These are phyloP conservation scores for Lineus longissimus DNA, from an alignment of 1,140 invertebrate genomes.

Conservation along the genomic window DNA sequence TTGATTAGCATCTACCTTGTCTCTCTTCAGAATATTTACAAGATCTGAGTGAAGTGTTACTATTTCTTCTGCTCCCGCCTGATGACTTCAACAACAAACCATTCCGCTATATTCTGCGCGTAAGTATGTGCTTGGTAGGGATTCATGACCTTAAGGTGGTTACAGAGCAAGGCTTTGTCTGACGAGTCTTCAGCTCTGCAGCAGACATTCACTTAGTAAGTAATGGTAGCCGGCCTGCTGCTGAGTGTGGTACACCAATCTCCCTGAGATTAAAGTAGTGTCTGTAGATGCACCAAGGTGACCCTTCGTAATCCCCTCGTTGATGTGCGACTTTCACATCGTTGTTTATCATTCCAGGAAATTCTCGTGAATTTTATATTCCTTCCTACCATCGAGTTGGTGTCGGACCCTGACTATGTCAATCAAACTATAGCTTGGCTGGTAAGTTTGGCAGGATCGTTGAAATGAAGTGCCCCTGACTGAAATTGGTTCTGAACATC, in stretches of 20 bases:
- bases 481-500: no score
- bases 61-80: conserved; percentile 79
- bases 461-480: no score
- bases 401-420: conserved; percentile 91
- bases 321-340: no score
- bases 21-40: conserved; percentile 71
- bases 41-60: conserved; percentile 76
- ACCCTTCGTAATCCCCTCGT: no score
- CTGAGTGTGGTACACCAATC: no score
- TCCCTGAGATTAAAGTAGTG: no score
- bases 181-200: no score
- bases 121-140: conserved; percentile 28
- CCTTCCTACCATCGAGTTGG: conserved; percentile 71
- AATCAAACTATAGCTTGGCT: conserved; percentile 88
- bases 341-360: conserved; percentile 62
- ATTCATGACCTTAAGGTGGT: no score
- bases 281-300: no score
- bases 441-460: conserved; percentile 66
- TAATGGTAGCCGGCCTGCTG: no score
- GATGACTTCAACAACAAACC: conserved; percentile 82
- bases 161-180: no score
- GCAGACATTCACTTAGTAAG: no score
- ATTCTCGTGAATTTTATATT: conserved; percentile 77
- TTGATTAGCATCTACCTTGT: conserved; percentile 2
- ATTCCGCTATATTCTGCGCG: conserved; percentile 64